These are phyloP conservation scores for Empis stercorea DNA, from an alignment of 2,888 invertebrate genomes.

Conservation along the genomic window DNA sequence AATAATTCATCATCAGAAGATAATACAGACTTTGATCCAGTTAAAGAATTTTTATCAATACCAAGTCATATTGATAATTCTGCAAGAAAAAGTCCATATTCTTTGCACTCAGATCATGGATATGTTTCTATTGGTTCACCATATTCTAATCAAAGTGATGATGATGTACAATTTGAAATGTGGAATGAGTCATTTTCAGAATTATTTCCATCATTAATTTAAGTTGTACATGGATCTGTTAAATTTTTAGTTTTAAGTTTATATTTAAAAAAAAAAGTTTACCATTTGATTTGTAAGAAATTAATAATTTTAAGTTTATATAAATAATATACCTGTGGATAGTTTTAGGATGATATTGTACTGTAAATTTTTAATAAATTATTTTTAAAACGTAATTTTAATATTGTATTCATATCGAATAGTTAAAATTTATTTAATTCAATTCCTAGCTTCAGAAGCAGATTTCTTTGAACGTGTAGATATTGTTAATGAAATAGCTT, in stretches of 20 bases:
- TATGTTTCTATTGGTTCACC: conserved; percentile 56
- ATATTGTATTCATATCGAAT: too few relatives aligned
- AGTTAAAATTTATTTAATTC: too few relatives aligned
- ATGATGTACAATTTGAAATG: conserved; percentile 37
- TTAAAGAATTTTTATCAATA: conserved; percentile 25
- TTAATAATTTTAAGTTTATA: too few relatives aligned
- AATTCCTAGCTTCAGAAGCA: too few relatives aligned
- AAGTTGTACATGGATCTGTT: conserved; percentile 18
- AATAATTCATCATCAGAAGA: conserved; percentile 15
- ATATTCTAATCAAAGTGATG: conserved; percentile 20
- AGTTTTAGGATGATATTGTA: too few relatives aligned
- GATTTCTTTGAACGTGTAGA: conserved; percentile 18
- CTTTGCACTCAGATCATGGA: conserved; percentile 43
- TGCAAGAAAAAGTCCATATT: conserved; percentile 25
- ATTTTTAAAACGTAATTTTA: too few relatives aligned
- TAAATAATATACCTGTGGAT: too few relatives aligned
- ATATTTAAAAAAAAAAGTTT: background rate
- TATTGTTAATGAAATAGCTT: conserved; percentile 37
- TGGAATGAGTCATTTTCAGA: conserved; percentile 67
- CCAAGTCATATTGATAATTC: background rate
- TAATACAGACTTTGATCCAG: conserved; percentile 25
- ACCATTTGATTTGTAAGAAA: background rate
- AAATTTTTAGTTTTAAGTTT: background rate
- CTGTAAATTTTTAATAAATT: too few relatives aligned
- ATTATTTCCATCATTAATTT: conserved; percentile 61